These are phyloP conservation scores for Myrmecophaga tridactyla DNA, from an alignment of 2,113 vertebrate species.

Conservation along the genomic window DNA sequence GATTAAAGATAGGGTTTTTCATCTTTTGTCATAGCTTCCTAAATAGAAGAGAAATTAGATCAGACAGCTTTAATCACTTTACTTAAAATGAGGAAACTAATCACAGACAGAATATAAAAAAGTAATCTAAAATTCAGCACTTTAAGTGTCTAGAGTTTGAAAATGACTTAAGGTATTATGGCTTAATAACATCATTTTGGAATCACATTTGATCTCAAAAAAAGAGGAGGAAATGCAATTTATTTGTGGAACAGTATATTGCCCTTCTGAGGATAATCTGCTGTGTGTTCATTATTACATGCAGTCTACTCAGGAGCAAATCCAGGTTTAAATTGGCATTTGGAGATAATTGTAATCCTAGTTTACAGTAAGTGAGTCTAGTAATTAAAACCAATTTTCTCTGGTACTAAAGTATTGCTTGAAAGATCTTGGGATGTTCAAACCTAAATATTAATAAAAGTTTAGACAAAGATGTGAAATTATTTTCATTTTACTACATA, in stretches of 20 bases:
- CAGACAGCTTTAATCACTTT: conserved; percentile 83
- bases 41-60: conserved; percentile 80
- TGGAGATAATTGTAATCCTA: conserved; percentile 66
- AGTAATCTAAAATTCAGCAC: conserved; percentile 81
- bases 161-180: conserved; percentile 80
- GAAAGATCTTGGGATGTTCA: neutral
- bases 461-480: neutral
- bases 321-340: conserved; percentile 74
- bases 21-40: conserved; percentile 77
- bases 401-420: neutral
- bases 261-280: conserved; percentile 66
- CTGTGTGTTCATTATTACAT: conserved; percentile 63
- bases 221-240: conserved; percentile 64
- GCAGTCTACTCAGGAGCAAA: conserved; percentile 43
- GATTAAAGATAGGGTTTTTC: conserved; percentile 71
- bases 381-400: conserved; percentile 71
- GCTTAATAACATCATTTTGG: conserved; percentile 78
- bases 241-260: conserved; percentile 65
- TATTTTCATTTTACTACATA: neutral
- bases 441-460: conserved; percentile 22
- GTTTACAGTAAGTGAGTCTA: conserved; percentile 61
- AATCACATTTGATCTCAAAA: conserved; percentile 74
- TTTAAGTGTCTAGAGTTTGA: conserved; percentile 78
- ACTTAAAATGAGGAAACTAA: conserved; percentile 69
- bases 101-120: conserved; percentile 79